Evolutionary conservation across 2,797 vertebrate genomes (phyloP), one percentile per base, ranked within the genome.

Genomic region (Sebastes steindachneri): DNA sequence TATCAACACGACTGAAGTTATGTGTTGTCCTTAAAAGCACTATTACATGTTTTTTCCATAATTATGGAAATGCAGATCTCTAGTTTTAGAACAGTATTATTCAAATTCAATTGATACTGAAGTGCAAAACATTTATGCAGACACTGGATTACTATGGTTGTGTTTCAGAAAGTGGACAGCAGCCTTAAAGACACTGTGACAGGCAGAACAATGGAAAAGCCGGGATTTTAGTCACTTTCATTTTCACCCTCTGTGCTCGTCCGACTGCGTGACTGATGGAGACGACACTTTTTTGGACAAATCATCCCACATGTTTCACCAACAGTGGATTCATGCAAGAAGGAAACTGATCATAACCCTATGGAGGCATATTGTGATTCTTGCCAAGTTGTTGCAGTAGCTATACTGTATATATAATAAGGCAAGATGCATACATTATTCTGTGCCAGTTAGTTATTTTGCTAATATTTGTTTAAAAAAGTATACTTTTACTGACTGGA

Each of bases 201-300:
- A 80, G 73, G 86, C 82, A 85, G 76, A 86, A 84, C 82, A 85
- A 67, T 37, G 63, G 45, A 57, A 58, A 69, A 73, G 19, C 69
- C 62, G 63, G 29, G 54, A 85, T 68, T 71, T 62, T 4, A 78
- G 84, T 86, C 77, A 29, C 35, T 80, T 82, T 45, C 67, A 69
- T 83, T 90, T 87, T 7, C 76, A 73, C n/a, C 66, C 75, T 66
- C 3, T 9, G 67, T 28, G 51, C 35, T 17, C n/a, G 5, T 70
- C 60, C 60, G 59, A 75, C 48, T 59, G 80, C 63, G 78, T 74
- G 80, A 85, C 86, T 26, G 79, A 93, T 88, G 57, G 62, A 53
- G 55, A 54, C 45, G 92, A 87, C 75, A 12, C 25, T 23, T 65
- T 6, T 48, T 73, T 81, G 73, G 72, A 77, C 76, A 60, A 64